Percentiles rank a stretch among this genome's conserved stretches.
Conservation (phyloP, 2,113 vertebrate genomes). For the Oxyruncus cristatus region DNA sequence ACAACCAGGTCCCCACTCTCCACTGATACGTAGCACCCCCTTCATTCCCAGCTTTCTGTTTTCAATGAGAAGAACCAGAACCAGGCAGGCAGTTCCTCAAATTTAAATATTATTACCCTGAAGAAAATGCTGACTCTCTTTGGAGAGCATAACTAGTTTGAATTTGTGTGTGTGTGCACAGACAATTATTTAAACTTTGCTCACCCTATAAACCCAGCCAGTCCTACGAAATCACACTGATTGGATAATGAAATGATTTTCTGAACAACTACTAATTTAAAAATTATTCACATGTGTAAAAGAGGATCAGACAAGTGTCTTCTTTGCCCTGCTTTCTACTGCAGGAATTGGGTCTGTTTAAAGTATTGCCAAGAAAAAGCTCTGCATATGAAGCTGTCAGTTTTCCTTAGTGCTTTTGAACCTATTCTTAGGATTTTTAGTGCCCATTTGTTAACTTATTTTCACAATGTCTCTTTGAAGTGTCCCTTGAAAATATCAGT, state of each 20-base stretch:
- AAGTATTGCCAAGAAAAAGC: not conserved
- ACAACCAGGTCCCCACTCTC: not conserved
- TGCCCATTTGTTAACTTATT: not conserved
- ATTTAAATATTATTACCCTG: not conserved
- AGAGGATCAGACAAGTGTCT: not conserved
- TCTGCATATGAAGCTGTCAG: not conserved
- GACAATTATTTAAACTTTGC: not conserved
- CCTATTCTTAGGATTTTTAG: not conserved
- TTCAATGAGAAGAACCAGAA: not conserved
- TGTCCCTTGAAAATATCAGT: not conserved
- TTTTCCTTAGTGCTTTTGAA: not conserved
- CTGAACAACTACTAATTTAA: not conserved
- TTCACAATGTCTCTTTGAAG: not conserved
- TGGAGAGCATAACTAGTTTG: not conserved
- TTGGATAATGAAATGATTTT: not conserved
- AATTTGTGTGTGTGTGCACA: not conserved
- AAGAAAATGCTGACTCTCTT: not conserved
- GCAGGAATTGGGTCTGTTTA: not conserved
- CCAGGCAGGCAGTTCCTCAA: not conserved
- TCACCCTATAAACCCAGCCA: rapidly evolving
- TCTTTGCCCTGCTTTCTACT: not conserved
- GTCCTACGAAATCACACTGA: not conserved
- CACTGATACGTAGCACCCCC: no score
- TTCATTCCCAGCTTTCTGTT: not conserved
- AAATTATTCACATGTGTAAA: not conserved